phyloP scores from a whole-genome alignment of 2,888 invertebrate genomes.

The Aricia artaxerxes region DNA sequence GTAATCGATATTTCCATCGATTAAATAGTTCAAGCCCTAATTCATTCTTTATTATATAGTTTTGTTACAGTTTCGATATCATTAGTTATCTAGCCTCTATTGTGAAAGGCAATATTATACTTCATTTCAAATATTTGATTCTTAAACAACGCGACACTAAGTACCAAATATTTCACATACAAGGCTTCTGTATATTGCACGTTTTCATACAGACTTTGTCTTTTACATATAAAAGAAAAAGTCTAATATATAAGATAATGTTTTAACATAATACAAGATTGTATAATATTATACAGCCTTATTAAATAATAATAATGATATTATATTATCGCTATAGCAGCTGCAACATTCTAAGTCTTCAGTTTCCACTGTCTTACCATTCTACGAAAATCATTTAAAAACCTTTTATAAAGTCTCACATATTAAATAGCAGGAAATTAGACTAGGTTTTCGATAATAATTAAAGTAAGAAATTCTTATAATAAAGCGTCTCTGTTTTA shows the following conservation, averaged over 20 bases:
- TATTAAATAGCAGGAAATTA: not conserved
- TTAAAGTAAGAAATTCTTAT: not conserved
- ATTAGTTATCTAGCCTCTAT: not conserved
- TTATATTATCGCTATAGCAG: not conserved
- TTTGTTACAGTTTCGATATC: not conserved
- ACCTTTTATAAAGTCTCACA: not conserved
- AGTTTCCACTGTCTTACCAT: not conserved
- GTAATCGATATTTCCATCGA: not conserved
- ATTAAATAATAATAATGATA: not conserved
- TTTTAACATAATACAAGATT: not conserved
- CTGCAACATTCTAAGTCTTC: not conserved
- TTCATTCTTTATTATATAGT: not conserved
- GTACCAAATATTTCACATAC: not conserved
- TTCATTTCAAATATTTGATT: slow-evolving; percentile 13
- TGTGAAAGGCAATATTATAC: slow-evolving; percentile 2
- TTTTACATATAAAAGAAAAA: not conserved
- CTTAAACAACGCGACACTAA: not conserved
- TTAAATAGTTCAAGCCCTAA: not conserved
- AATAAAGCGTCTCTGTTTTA: not conserved
- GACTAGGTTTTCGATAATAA: not conserved
- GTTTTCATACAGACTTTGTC: slow-evolving; percentile 4
- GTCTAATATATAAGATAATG: not conserved
- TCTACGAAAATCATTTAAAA: not conserved
- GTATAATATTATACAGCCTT: not conserved
- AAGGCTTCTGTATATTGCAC: slow-evolving; percentile 6